Evolutionary conservation across 2,797 vertebrate genomes (phyloP).

Genomic region (Pseudochromis fuscus): DNA sequence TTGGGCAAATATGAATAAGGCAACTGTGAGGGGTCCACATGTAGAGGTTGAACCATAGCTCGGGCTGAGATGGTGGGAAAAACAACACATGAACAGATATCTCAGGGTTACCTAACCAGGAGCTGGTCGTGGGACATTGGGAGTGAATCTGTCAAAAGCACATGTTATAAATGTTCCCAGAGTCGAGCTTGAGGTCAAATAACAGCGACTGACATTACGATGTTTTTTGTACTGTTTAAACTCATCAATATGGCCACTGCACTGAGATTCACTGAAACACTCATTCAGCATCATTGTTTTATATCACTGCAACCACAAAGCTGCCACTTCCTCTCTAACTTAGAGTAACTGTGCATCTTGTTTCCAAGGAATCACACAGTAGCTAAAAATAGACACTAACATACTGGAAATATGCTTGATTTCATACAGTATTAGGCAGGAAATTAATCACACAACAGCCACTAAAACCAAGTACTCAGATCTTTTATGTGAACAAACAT

Average conservation of each 20-base stretch:
- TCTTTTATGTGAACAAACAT: not conserved
- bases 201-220: not conserved
- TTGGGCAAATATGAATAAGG: not conserved
- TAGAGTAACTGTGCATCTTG: not conserved
- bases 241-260: not conserved
- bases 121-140: slow-evolving; percentile 8
- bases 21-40: slow-evolving; percentile 1
- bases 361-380: slow-evolving; percentile 15
- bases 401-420: slow-evolving; percentile 1
- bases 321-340: slow-evolving; percentile 6
- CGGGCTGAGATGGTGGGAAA: slow-evolving; percentile 56
- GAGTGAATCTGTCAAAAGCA: slow-evolving; percentile 25
- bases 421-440: slow-evolving; percentile 9
- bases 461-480: not conserved
- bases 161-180: slow-evolving; percentile 30
- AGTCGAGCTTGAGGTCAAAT: slow-evolving; percentile 3
- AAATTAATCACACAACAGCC: not conserved
- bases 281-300: not conserved
- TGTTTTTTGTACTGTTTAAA: not conserved
- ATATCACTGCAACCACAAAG: not conserved
- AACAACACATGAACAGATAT: slow-evolving; percentile 52
- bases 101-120: slow-evolving; percentile 33
- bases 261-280: not conserved
- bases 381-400: slow-evolving; percentile 25
- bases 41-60: not conserved